Base-by-base conservation (phyloP, 2,113 vertebrate species). In the Phalacrocorax aristotelis region DNA sequence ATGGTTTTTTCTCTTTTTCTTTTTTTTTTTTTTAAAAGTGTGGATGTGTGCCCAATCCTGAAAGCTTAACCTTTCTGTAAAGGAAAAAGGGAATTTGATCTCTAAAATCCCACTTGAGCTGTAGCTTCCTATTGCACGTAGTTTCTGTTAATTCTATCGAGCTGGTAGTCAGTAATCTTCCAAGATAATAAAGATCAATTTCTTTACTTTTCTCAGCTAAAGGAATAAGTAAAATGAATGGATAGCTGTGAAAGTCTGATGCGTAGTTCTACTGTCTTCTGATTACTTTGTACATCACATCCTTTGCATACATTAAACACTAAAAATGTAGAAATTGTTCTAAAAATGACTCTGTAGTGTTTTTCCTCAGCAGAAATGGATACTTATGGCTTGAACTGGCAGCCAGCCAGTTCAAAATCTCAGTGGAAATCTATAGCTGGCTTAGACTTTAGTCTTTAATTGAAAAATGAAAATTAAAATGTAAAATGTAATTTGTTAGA, bases 391-490 rank as follows among this genome's bases (percentile, higher is more conserved):
- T 96, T 89, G 71, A 82, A 46, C 46, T 96, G 95, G 96, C 96
- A 61, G 57, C 11, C 55, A 51, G 85, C 88, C 95, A 93, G 58
- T 44, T 69, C 77, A 82, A 2, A 96, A 90, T 90, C 83, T 96
- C 85, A 61, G 76, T 80, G 86, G 77, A 93, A 87, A 96, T 89
- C 72, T 60, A 11, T 64, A 61, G 58, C 81, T 83, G 48, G 54
- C 76, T 91, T 95, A 83, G 68, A 81, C 51, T 91, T 96, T 55
- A 81, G 51, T 82, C 69, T 91, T 64, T 96, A 95, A 95, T 94
- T 90, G 83, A 94, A 97, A 96, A 87, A 82, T 58, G 52, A 64
- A 97, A 95, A 83, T 86, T 79, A 89, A 98, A 97, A 54, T 57
- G 71, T 97, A 57, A 88, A 82, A 93, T 55, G 51, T 86, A 79